A percentile compares a stretch with the other conserved stretches of the same genome.
phyloP scores from a whole-genome alignment of 2,888 invertebrate species.

The Yponomeuta malinellus region DNA sequence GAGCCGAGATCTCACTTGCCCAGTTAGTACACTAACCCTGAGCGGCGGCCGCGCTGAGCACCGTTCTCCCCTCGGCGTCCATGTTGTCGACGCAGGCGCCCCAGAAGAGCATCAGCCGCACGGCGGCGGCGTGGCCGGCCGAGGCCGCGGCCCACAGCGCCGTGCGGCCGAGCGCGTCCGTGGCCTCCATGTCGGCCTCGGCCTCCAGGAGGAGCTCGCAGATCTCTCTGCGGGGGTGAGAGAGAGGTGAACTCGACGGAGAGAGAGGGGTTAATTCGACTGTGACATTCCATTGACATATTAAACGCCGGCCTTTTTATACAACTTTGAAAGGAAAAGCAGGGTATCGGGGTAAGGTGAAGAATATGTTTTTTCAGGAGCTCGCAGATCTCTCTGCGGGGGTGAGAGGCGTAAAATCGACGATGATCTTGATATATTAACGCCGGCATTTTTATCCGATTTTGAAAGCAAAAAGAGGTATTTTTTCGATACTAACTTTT shows the following conservation, averaged over 20 bases:
- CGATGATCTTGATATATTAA: no score
- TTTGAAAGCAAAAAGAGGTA: no score
- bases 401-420: not conserved
- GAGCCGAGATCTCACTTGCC: no score
- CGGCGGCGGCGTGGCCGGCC: conserved; percentile 92
- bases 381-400: conserved; percentile 88
- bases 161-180: conserved; percentile 87
- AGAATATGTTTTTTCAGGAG: conserved; percentile 62
- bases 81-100: conserved; percentile 96
- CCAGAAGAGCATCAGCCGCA: conserved; percentile 93
- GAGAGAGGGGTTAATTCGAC: no score
- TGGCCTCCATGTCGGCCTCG: conserved; percentile 93
- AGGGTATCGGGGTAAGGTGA: no score
- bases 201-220: conserved; percentile 93
- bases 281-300: no score
- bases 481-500: no score
- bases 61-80: conserved; percentile 95
- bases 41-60: conserved; percentile 88
- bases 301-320: no score
- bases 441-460: no score
- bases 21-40: conserved; percentile 82
- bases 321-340: no score
- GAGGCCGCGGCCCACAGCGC: conserved; percentile 95
- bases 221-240: conserved; percentile 78
- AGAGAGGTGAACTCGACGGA: not conserved